Evolutionary conservation across 2,888 invertebrate genomes (phyloP), one percentile per base, ranked within the genome.

Genomic region (Eubasilissa splendida): DNA sequence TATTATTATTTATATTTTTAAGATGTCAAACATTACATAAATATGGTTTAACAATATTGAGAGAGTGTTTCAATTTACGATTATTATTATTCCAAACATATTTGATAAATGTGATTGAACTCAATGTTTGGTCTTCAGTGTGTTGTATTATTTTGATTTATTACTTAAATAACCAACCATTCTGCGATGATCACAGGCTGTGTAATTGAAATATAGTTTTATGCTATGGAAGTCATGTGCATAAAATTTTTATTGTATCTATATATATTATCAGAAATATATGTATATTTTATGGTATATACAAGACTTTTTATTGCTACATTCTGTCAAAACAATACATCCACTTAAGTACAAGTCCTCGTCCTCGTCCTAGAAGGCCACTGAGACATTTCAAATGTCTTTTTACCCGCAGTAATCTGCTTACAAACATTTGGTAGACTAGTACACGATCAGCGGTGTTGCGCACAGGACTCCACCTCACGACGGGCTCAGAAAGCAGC

Each of bases 101-200:
- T 11, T 59, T 11, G 59, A 59, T 8, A 59, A 5, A 59, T 59
- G 59, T 59, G 12, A 12, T 11, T 0, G 14, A 59, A 59, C 59
- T 59, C 59, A 59, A 59, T n/a, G 59, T 59, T 59, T 59, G 14
- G 54, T 59, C 59, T 59, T 14, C 59, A 59, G 4, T n/a, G 14
- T 59, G 12, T 59, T 22, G 22, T 22, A 12, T 59, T 12, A 2
- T n/a, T 59, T 59, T 59, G 12, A 59, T 54, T 12, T 54, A 54
- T 12, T 63, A 63, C 31, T 11, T n/a, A 50, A 66, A 66, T 66
- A 66, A 79, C 56, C 65, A 81, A 77, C 73, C 74, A 80, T 83
- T 82, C 84, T 84, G 83, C 84, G 84, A 83, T 84, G 80, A 76
- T 68, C 78, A 80, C 77, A 75, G 84, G 84, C 84, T 84, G 84